A percentile compares a stretch with the other conserved stretches of the same genome.
phyloP scores from a whole-genome alignment of 2,888 invertebrate species.

The Deladenus siricidicola region DNA sequence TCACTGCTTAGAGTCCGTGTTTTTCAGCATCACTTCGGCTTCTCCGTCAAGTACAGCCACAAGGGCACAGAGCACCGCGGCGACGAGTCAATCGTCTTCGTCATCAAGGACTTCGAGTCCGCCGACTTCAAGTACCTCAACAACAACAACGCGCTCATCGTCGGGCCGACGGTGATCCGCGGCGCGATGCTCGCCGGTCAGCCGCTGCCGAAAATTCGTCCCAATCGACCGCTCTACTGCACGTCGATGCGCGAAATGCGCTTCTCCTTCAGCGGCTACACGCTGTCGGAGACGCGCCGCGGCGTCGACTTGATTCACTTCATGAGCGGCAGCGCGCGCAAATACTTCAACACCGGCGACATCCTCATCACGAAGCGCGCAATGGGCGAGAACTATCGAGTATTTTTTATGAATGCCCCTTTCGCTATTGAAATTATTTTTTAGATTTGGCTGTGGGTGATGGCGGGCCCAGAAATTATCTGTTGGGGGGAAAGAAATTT shows the following conservation, averaged over 20 bases:
- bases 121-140: constrained; percentile 7
- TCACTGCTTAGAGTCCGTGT: too few relatives aligned
- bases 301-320: constrained; percentile 13
- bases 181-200: too few relatives aligned
- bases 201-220: constrained; percentile 2
- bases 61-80: constrained; percentile 1
- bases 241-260: constrained; percentile 8
- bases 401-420: too few relatives aligned
- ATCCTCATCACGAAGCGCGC: constrained; percentile 1
- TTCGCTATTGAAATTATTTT: too few relatives aligned
- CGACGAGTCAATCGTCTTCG: constrained; percentile 6
- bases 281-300: constrained; percentile 1
- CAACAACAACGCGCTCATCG: constrained; percentile 5
- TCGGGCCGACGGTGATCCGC: constrained; percentile 8
- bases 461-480: too few relatives aligned
- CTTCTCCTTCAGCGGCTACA: constrained; percentile 2
- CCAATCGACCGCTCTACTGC: constrained; percentile 10
- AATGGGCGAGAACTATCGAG: constrained; percentile 2
- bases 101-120: constrained; percentile 12
- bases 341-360: constrained; percentile 1
- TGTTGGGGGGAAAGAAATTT: too few relatives aligned
- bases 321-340: constrained; percentile 17
- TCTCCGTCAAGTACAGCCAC: too few relatives aligned
- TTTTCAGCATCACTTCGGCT: too few relatives aligned
- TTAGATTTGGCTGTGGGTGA: too few relatives aligned